A percentile compares a stretch with the other conserved stretches of the same genome.
phyloP scores from a whole-genome alignment of 2,113 vertebrate genomes.

The Gnathonemus longibarbis region DNA sequence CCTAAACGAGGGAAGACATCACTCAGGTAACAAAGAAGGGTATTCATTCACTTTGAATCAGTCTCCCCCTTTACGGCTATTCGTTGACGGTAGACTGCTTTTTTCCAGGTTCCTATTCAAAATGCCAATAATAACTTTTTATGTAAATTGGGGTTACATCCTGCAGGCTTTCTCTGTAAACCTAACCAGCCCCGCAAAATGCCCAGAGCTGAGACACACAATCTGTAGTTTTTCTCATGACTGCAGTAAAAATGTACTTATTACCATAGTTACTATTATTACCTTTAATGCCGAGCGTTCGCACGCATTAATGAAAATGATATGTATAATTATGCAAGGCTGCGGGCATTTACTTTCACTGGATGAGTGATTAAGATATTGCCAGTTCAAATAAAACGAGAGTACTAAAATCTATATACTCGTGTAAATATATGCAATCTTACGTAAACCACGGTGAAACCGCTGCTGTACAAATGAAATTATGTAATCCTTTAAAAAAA shows the following conservation, averaged over 20 bases:
- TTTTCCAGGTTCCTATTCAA: neutral
- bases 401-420: neutral
- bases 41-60: neutral
- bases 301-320: neutral
- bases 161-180: neutral
- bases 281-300: neutral
- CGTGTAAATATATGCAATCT: neutral
- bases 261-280: slow-evolving; percentile 5
- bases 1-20: neutral
- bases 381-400: neutral
- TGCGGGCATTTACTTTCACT: slow-evolving; percentile 1
- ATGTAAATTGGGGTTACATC: neutral
- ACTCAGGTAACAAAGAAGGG: neutral
- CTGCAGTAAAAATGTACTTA: slow-evolving; percentile 1
- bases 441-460: neutral
- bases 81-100: neutral
- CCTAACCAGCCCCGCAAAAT: neutral
- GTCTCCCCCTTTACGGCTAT: neutral
- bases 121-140: neutral
- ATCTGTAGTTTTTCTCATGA: neutral
- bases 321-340: neutral
- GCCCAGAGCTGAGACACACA: neutral
- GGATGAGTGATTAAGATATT: neutral
- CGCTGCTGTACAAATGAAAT: neutral
- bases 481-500: neutral